These are phyloP conservation scores for Helicoverpa armigera DNA, from an alignment of 1,140 invertebrate genomes.

Conservation along the genomic window DNA sequence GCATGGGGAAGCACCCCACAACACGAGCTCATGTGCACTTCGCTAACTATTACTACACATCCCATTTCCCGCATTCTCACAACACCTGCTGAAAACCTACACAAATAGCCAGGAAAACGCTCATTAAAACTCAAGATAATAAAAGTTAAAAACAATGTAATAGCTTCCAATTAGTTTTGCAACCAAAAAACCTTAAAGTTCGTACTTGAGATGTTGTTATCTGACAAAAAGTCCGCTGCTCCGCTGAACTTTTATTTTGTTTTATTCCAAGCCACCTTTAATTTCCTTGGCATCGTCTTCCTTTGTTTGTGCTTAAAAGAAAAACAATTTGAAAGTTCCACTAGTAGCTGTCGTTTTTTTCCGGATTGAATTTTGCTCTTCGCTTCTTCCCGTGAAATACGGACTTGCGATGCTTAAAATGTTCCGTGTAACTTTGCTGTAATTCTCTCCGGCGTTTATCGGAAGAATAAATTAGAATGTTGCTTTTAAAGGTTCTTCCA, in stretches of 20 bases:
- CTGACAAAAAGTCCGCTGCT: constrained; percentile 53
- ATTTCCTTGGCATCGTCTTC: constrained; percentile 58
- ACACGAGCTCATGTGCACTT: constrained; percentile 23
- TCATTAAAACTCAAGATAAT: neutral
- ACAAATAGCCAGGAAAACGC: neutral
- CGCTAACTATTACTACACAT: constrained; percentile 5
- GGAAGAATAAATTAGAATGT: constrained; percentile 19
- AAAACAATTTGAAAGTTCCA: constrained; percentile 66
- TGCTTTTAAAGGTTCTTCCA: constrained; percentile 11
- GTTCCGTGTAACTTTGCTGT: constrained; percentile 24
- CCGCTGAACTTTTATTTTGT: constrained; percentile 58
- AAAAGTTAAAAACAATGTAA: constrained; percentile 37
- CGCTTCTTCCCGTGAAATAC: constrained; percentile 21
- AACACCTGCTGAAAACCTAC: neutral
- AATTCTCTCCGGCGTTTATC: constrained; percentile 22
- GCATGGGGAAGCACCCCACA: constrained; percentile 10
- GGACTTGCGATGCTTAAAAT: constrained; percentile 27
- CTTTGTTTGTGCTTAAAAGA: constrained; percentile 68
- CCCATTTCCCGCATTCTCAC: neutral
- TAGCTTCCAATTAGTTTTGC: constrained; percentile 37
- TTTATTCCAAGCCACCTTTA: constrained; percentile 63
- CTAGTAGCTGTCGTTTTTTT: constrained; percentile 54
- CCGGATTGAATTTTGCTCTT: constrained; percentile 58
- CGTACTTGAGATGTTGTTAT: neutral
- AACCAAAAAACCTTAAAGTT: constrained; percentile 25